Conservation (phyloP, 2,113 vertebrate species). For the Pterocles gutturalis region DNA sequence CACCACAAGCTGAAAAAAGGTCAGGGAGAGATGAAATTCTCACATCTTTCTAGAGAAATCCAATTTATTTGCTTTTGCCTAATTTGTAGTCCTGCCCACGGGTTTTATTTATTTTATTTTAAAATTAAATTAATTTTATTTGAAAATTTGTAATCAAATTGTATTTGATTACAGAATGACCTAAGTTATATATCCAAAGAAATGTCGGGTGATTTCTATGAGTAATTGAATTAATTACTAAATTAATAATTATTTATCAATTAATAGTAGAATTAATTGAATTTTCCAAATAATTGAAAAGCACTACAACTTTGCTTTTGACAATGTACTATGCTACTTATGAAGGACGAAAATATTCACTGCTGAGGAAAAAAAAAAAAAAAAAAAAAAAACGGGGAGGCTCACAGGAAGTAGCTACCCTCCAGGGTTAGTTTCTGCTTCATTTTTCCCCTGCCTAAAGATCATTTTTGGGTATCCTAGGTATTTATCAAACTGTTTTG, state of each 20-base stretch:
- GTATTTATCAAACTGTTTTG: not conserved
- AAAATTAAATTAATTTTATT: no score
- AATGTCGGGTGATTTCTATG: not conserved
- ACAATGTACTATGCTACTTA: not conserved
- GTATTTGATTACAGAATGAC: not conserved
- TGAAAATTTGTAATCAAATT: no score
- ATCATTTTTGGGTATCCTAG: not conserved
- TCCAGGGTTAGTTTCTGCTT: not conserved
- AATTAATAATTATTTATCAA: no score
- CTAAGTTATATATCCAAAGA: not conserved
- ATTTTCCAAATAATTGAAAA: not conserved
- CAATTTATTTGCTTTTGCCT: not conserved
- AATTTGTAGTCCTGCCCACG: not conserved
- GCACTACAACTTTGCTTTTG: not conserved
- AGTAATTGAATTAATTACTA: no score
- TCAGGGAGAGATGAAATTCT: not conserved
- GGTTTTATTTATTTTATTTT: not conserved
- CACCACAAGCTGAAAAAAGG: not conserved
- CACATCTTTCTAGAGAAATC: not conserved
- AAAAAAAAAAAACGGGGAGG: not conserved
- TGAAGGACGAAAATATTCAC: not conserved
- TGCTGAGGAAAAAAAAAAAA: not conserved
- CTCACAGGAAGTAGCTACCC: not conserved
- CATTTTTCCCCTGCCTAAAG: not conserved
- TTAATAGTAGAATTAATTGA: not conserved